phyloP scores from a whole-genome alignment of 2,797 vertebrate genomes.

The Coregonus suidteri region DNA sequence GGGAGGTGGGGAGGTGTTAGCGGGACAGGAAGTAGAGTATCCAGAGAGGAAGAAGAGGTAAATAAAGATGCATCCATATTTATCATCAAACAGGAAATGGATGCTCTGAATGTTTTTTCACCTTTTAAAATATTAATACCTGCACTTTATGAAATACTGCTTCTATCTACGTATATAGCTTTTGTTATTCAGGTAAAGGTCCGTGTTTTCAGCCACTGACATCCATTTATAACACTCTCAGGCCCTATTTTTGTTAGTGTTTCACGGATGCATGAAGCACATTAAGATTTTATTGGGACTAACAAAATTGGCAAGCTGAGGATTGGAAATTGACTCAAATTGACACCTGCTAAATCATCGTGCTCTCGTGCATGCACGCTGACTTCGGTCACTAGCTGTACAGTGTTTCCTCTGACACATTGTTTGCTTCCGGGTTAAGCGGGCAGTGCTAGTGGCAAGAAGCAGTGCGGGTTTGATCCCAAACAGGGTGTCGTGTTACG shows the following conservation, averaged over 20 bases:
- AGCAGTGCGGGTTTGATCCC: too few species aligned
- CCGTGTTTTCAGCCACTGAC: slow-evolving; percentile 24
- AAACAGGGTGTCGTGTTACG: too few species aligned
- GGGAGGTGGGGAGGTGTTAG: slow-evolving; percentile 26
- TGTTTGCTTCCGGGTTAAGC: too few species aligned
- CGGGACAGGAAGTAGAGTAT: slow-evolving; percentile 61
- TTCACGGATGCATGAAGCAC: slow-evolving; percentile 26
- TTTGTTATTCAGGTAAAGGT: slow-evolving; percentile 36
- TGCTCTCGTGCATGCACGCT: too few species aligned
- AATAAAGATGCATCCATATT: slow-evolving; percentile 64
- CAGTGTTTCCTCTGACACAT: too few species aligned
- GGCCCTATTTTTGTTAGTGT: slow-evolving; percentile 13
- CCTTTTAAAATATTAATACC: slow-evolving; percentile 64
- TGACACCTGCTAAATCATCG: not conserved
- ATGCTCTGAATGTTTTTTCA: slow-evolving; percentile 36
- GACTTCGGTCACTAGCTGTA: too few species aligned
- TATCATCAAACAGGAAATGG: slow-evolving; percentile 66
- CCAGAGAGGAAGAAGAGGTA: slow-evolving; percentile 44
- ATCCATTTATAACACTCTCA: slow-evolving; percentile 1
- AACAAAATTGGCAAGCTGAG: slow-evolving; percentile 38
- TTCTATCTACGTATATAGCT: slow-evolving; percentile 37
- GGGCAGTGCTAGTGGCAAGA: too few species aligned
- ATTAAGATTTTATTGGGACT: slow-evolving; percentile 44
- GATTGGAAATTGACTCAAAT: slow-evolving; percentile 40
- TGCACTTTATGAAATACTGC: slow-evolving; percentile 44